Base-by-base conservation (phyloP, 2,797 vertebrate genomes). In the Chelidonichthys spinosus region DNA sequence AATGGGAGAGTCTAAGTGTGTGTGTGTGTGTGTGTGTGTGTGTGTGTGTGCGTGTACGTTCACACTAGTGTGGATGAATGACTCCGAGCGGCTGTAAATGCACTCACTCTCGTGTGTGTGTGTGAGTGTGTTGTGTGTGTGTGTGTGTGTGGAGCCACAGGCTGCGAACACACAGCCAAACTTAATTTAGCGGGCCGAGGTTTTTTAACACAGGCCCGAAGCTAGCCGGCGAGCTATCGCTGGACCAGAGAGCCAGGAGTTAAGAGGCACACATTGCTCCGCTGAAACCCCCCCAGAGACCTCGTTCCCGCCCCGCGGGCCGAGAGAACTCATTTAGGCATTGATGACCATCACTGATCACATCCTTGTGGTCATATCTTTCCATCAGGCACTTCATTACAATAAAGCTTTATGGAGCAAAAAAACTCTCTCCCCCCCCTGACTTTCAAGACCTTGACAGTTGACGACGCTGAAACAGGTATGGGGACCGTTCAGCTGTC, bases 101-200 rank as follows among this genome's bases (percentile, higher is more conserved):
- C 74, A 68, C 84, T 79, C 62, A 72, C 75, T 83, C 72, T 67
- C 67, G 73, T 81, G 43, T 11, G 9, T 13, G 11, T 3, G 47
- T 53, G 74, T 86, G 83, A 71, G 72, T 36, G 53, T 81, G 75
- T 63, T 73, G 72, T 36, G 53, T 81, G 75, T 63, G 86, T 63
- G 59, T 55, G 32, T 78, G 72, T 50, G 85, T 83, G 72, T 4
- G 62, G 58, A 81, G 92, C 94, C 92, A 94, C 85, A 85, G 94
- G 94, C 92, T 91, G 88, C 85, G 59, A 25, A 25, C 85, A 85
- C 90, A 74, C 85, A 83, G 90, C 89, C 92, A 90, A 92, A 92
- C 91, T 92, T 94, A 91, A 93, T 94, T 94, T 94, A 92, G 88
- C 87, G 85, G 85, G 80, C 79, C 85, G 74, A 72, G 85, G 84